Base-by-base conservation (phyloP, 2,888 invertebrate genomes). In the Calliphora vomitoria region DNA sequence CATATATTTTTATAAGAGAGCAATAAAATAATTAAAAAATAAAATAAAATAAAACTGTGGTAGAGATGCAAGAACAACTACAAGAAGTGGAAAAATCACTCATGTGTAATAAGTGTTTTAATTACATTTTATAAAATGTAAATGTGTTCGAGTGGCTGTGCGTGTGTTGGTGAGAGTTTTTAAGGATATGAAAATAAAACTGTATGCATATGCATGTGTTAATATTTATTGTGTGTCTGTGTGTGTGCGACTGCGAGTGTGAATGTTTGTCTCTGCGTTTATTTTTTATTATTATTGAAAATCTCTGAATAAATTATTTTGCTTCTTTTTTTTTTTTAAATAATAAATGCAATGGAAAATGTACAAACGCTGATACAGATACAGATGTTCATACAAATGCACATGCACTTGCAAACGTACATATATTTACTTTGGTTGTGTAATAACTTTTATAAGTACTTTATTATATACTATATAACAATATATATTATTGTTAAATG, bases 101-200 rank as follows among this genome's bases (percentile, higher is more conserved):
- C 87, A 87, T 71, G 83, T 83, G 87, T 55, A 81, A 87, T 87
- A 84, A 87, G 87, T 87, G 80, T 76, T 87, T 87, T 87, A 87
- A 87, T 83, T 87, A 84, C 80, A 76, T 87, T 83, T 76, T 76
- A 66, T 71, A 50, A 78, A 82, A 82, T 71, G 25, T 72, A 55
- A 71, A 35, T 66, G 71, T 69, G 80, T 31, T 79, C 31, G 55
- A 35, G 35, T 35, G 6, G 68, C 69, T 75, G 35, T 62, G 68
- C 35, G 38, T 68, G 25, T 38, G 11, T 82, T 18, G 25, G 13
- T 68, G 68, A 47, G 44, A 38, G 18, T 53, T 47, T 78, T 41
- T 44, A 64, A 72, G n/a, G 31, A 72, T 25, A 64, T 41, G 20
- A 41, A 41, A 71, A 41, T 35, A 62, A 53, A 78, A 75, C 4